Evolutionary conservation across 2,888 invertebrate genomes (phyloP), one percentile per base, ranked within the genome.

Genomic region (Drosophila nigricruria): DNA sequence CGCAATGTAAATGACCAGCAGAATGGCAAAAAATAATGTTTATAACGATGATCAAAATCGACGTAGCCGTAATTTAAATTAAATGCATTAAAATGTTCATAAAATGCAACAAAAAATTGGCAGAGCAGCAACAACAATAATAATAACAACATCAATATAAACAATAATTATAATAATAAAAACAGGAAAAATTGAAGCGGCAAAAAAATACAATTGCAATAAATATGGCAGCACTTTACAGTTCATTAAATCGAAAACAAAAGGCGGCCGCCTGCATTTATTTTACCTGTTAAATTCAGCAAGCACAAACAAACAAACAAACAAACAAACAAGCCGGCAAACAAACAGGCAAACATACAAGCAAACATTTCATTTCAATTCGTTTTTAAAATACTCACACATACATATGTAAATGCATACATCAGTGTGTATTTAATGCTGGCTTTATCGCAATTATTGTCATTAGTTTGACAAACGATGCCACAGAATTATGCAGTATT

Each of bases 181-280:
- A 63, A 60, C 57, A 64, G 45, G 45, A 49, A 53, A 73, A 62
- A 57, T 59, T 69, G 57, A 50, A 52, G 66, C 64, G 63, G 61
- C 43, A 53, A 58, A 52, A 68, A 70, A 66, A 62, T 23, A 61
- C 40, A 70, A 77, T 73, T 77, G 79, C 79, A 77, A 86, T 87
- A 86, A 89, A 86, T 89, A 86, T 87, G 85, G 77, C 82, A 79
- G 72, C 77, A 82, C 76, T 86, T 89, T 89, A 81, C 88, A 87
- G 86, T 87, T 89, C 88, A 86, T 86, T 86, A 86, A 86, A 82
- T 86, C 76, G 88, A 88, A 77, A 88, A 85, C 83, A 85, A 85
- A 85, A 85, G 84, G 88, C 70, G 66, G 50, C 40, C 50, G 64
- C 81, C 87, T 63, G 71, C 71, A 77, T 86, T 82, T 77, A 76